A percentile compares a stretch with the other conserved stretches of the same genome.
Conservation (phyloP, 2,113 vertebrate genomes). For the Rhizomys pruinosus region DNA sequence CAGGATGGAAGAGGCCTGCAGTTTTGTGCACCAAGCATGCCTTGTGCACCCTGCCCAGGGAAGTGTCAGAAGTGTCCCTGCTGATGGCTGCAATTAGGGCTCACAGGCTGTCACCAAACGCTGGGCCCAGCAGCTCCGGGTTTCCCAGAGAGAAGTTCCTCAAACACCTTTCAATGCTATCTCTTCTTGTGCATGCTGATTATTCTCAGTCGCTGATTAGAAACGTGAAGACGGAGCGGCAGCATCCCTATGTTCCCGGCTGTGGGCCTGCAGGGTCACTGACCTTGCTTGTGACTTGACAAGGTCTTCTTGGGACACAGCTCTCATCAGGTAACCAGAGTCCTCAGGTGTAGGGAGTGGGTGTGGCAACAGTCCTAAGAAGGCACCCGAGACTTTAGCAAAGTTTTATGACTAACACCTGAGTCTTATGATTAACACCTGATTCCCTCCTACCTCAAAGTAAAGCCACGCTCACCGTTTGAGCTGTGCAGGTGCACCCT, state of each 20-base stretch:
- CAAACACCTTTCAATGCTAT: background rate
- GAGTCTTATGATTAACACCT: too few species aligned
- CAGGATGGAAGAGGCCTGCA: background rate
- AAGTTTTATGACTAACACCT: too few species aligned
- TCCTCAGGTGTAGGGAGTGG: too few species aligned
- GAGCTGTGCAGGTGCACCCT: too few species aligned
- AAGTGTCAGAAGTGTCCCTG: background rate
- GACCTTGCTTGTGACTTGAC: fast-evolving
- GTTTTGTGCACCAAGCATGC: background rate
- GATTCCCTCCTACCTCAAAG: too few species aligned
- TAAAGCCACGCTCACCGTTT: too few species aligned
- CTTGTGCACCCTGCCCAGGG: background rate
- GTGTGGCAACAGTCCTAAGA: too few species aligned
- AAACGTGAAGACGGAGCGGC: fast-evolving
- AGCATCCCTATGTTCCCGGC: background rate
- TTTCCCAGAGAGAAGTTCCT: background rate
- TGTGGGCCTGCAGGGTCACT: too few species aligned
- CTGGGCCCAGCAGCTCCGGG: background rate
- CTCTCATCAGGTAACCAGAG: background rate
- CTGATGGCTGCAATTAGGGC: background rate
- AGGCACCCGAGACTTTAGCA: too few species aligned
- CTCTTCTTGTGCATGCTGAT: background rate
- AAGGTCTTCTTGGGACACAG: background rate
- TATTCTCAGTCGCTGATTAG: background rate
- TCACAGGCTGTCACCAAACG: fast-evolving